Percentiles rank a stretch among this genome's conserved stretches.
These are phyloP conservation scores for Cranoglanis bouderius DNA, from an alignment of 2,113 vertebrate genomes.

Conservation along the genomic window DNA sequence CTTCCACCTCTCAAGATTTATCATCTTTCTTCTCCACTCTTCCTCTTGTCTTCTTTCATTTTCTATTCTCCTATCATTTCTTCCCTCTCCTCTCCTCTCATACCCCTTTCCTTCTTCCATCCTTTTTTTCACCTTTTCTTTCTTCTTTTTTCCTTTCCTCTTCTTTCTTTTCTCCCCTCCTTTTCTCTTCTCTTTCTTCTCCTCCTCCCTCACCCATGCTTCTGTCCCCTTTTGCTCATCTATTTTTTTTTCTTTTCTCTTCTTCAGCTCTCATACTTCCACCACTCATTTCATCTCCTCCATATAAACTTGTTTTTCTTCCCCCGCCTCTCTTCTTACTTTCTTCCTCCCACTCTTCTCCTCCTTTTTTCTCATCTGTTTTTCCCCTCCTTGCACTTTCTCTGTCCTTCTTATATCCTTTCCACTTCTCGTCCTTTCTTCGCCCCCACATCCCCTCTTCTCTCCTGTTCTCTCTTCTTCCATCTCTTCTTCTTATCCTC, in stretches of 20 bases:
- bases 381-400: not conserved
- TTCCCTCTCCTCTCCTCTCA: not conserved
- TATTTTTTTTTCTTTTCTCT: not conserved
- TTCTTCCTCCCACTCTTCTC: not conserved
- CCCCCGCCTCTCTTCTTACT: not conserved
- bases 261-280: not conserved
- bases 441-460: not conserved
- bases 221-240: not conserved
- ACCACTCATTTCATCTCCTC: not conserved
- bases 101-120: not conserved
- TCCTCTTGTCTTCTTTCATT: not conserved
- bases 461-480: too few species aligned
- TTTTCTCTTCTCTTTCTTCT: not conserved
- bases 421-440: not conserved
- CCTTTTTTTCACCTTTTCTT: not conserved
- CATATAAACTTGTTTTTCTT: not conserved
- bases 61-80: not conserved
- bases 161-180: not conserved
- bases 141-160: not conserved
- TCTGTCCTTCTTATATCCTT: not conserved
- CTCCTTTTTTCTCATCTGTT: not conserved
- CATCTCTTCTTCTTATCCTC: too few species aligned
- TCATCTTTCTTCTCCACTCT: not conserved
- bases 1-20: not conserved
- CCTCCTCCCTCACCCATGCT: not conserved